Evolutionary conservation across 2,888 invertebrate species (phyloP).

Genomic region (Heliconius hortense): DNA sequence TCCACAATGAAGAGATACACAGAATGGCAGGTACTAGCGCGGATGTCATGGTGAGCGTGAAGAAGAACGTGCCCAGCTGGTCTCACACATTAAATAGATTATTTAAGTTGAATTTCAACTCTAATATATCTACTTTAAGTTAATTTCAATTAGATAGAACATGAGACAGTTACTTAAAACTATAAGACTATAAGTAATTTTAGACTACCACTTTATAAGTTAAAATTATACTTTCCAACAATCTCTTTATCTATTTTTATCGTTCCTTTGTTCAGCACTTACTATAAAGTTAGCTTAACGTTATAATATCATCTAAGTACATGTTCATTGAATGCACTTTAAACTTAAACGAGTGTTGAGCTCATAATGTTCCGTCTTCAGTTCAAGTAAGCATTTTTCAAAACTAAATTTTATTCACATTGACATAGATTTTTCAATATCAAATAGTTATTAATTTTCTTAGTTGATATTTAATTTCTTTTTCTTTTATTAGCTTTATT

Average conservation of each 20-base stretch:
- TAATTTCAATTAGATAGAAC: neutral
- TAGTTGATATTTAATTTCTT: neutral
- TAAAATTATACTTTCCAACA: neutral
- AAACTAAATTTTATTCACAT: neutral
- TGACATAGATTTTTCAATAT: neutral
- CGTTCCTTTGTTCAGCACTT: slow-evolving; percentile 9
- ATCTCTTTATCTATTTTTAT: slow-evolving; percentile 8
- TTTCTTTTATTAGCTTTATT: too few relatives aligned
- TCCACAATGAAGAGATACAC: too few relatives aligned
- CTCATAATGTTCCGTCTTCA: slow-evolving; percentile 6
- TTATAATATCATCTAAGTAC: slow-evolving; percentile 22
- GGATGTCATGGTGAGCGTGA: too few relatives aligned
- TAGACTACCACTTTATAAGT: neutral
- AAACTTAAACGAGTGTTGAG: slow-evolving; percentile 19
- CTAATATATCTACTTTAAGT: neutral
- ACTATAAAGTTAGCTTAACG: slow-evolving; percentile 14
- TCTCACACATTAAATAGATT: too few relatives aligned
- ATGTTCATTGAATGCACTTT: slow-evolving; percentile 24
- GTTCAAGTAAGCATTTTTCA: slow-evolving; percentile 10
- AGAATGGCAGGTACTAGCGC: too few relatives aligned
- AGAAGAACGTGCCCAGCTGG: too few relatives aligned
- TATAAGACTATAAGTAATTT: neutral
- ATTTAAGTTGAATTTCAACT: too few relatives aligned
- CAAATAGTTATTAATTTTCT: neutral
- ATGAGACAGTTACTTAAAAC: neutral